Percentiles rank a stretch among this genome's conserved stretches.
phyloP scores from a whole-genome alignment of 2,797 vertebrate species.

The Ptychadena robeensis region DNA sequence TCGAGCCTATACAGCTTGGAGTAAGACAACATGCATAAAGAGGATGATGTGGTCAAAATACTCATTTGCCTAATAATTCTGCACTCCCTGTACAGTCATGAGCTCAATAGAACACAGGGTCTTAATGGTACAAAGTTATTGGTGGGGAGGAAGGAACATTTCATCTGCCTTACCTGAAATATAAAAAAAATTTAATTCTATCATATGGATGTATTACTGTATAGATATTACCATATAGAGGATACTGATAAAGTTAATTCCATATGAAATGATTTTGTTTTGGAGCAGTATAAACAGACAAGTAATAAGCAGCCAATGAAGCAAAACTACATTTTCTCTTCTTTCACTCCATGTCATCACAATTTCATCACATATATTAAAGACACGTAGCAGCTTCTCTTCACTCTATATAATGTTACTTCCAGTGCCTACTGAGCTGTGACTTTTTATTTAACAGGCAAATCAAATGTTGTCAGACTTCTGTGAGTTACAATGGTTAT shows the following conservation, averaged over 20 bases:
- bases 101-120: too few relatives aligned
- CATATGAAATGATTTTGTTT: conserved; percentile 18
- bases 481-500: conserved; percentile 39
- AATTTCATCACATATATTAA: conserved; percentile 61
- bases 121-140: too few relatives aligned
- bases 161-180: not conserved
- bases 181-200: too few relatives aligned
- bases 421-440: conserved; percentile 57
- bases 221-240: not conserved
- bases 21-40: too few relatives aligned
- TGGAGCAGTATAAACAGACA: conserved; percentile 7
- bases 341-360: conserved; percentile 59
- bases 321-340: conserved; percentile 40
- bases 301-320: conserved; percentile 30
- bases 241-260: not conserved
- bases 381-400: conserved; percentile 19
- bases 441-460: conserved; percentile 58
- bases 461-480: conserved; percentile 58
- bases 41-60: too few relatives aligned
- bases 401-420: conserved; percentile 53
- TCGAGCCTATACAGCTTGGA: too few relatives aligned
- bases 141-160: too few relatives aligned
- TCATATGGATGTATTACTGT: too few relatives aligned
- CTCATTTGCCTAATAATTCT: too few relatives aligned
- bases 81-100: too few relatives aligned